Evolutionary conservation across 1,140 invertebrate species (phyloP).

Genomic region (Trachymyrmex septentrionalis): DNA sequence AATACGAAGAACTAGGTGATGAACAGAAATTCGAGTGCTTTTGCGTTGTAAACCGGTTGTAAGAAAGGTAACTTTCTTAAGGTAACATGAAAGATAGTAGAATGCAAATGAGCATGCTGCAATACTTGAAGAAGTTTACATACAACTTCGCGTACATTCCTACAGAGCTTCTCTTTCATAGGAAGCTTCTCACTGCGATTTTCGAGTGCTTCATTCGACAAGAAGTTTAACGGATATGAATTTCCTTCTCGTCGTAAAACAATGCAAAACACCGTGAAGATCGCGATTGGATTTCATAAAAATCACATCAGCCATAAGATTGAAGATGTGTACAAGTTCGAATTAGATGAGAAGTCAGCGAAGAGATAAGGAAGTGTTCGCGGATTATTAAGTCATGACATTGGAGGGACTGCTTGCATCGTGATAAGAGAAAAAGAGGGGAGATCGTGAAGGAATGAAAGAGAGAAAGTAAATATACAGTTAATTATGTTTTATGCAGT

Average conservation of each 20-base stretch:
- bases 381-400: constrained; percentile 56
- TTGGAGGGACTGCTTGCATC: constrained; percentile 12
- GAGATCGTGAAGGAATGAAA: too few relatives aligned
- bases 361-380: constrained; percentile 7
- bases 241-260: constrained; percentile 23
- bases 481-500: constrained; percentile 60
- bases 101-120: constrained; percentile 45
- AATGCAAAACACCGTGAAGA: constrained; percentile 27
- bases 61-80: constrained; percentile 26
- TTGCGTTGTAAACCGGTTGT: not conserved
- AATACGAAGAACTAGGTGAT: constrained; percentile 19
- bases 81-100: constrained; percentile 17
- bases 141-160: constrained; percentile 17
- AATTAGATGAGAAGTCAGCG: constrained; percentile 5
- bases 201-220: constrained; percentile 8
- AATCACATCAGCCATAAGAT: constrained; percentile 41
- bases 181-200: constrained; percentile 18
- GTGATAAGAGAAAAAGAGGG: not conserved
- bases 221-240: constrained; percentile 27
- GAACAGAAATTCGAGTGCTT: constrained; percentile 8
- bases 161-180: not conserved
- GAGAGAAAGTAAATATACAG: not conserved
- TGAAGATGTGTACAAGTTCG: constrained; percentile 32
- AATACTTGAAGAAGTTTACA: constrained; percentile 18
- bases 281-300: constrained; percentile 47